Evolutionary conservation across 2,113 vertebrate genomes (phyloP).

Genomic region (Sciurus niger): DNA sequence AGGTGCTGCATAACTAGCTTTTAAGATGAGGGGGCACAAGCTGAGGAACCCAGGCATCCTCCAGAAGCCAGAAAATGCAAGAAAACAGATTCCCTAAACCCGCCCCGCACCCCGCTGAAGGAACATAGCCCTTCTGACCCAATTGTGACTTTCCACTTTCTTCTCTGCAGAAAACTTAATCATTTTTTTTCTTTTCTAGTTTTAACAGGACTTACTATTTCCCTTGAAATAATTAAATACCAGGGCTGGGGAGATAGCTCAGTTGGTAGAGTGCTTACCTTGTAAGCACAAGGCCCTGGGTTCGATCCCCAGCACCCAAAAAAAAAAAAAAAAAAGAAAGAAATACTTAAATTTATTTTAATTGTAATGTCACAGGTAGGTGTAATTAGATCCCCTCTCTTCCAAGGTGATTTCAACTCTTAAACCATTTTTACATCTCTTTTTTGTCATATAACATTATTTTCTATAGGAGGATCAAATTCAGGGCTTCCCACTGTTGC

Average conservation of each 20-base stretch:
- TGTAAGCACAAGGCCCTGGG: too few relatives aligned
- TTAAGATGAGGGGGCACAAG: background rate
- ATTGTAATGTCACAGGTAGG: background rate
- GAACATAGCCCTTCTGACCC: background rate
- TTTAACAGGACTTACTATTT: background rate
- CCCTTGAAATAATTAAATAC: constrained; percentile 17
- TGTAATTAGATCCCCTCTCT: constrained; percentile 31
- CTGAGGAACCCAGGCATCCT: background rate
- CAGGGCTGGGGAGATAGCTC: too few relatives aligned
- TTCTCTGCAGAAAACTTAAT: constrained; percentile 20
- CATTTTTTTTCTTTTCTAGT: background rate
- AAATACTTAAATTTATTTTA: constrained; percentile 13
- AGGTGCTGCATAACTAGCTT: background rate
- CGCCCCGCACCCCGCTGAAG: background rate
- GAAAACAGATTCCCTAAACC: background rate
- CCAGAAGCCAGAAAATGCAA: background rate
- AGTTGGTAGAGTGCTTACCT: too few relatives aligned
- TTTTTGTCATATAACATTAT: constrained; percentile 4
- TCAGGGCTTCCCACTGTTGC: background rate
- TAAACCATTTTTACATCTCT: background rate
- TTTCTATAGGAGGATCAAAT: background rate
- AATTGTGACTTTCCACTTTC: constrained; percentile 35
- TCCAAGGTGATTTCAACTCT: background rate
- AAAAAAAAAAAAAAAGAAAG: too few relatives aligned
- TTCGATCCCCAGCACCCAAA: too few relatives aligned